Conservation (phyloP, 2,113 vertebrate genomes). For the Ptilorrhoa leucosticta region DNA sequence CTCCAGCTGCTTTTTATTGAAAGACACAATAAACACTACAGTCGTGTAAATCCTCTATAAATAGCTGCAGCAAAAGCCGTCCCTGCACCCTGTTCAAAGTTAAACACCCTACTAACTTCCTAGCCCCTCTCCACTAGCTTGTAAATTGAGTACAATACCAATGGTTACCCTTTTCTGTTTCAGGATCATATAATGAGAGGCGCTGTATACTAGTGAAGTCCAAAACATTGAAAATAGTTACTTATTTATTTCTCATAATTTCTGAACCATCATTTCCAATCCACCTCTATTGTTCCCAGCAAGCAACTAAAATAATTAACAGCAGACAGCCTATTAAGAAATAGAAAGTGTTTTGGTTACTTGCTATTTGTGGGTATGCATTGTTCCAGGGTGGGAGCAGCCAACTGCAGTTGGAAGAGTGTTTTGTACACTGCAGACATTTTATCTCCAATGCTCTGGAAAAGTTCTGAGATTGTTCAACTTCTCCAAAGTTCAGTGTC, state of each 20-base stretch:
- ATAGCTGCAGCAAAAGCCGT: conserved; percentile 35
- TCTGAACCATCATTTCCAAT: conserved; percentile 9
- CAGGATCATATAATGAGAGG: not conserved
- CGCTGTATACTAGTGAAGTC: not conserved
- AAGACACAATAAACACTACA: conserved; percentile 54
- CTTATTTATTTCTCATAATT: conserved; percentile 15
- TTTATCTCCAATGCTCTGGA: not conserved
- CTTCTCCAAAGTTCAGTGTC: not conserved
- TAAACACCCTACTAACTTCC: not conserved
- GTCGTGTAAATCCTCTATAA: conserved; percentile 52
- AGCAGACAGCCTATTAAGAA: conserved; percentile 55
- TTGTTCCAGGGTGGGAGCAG: conserved; percentile 1
- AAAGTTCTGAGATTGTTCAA: not conserved
- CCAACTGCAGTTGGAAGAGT: not conserved
- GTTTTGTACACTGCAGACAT: not conserved
- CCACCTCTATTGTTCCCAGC: conserved; percentile 29
- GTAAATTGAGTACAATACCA: not conserved
- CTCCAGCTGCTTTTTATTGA: conserved; percentile 61
- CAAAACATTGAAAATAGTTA: conserved; percentile 5
- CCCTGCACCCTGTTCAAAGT: not conserved
- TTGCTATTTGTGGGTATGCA: conserved; percentile 24
- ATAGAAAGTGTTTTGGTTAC: conserved; percentile 50
- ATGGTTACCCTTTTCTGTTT: not conserved
- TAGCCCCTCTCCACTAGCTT: not conserved
- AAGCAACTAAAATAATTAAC: conserved; percentile 53